Conservation (phyloP, 2,888 invertebrate species). For the Torymus tubicola region DNA sequence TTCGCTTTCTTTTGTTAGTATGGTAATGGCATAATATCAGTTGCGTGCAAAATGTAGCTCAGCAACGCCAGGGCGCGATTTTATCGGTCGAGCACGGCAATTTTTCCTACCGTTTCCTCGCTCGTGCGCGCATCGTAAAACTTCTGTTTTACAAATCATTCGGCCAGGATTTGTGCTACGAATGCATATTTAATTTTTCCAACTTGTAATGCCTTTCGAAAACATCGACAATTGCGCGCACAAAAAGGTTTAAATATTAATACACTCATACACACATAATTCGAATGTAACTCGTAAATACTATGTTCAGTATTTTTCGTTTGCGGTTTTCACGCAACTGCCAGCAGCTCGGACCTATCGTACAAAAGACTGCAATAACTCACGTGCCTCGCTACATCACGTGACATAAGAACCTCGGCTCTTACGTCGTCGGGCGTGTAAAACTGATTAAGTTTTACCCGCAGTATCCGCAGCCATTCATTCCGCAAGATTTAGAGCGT, state of each 20-base stretch:
- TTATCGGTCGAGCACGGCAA: slow-evolving; percentile 1
- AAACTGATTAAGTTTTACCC: slow-evolving; percentile 41
- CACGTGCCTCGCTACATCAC: background rate
- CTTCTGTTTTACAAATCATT: slow-evolving; percentile 32
- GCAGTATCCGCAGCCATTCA: slow-evolving; percentile 15
- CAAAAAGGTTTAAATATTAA: no score
- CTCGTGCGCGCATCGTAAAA: background rate
- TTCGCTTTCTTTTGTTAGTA: background rate
- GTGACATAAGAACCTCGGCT: slow-evolving; percentile 16
- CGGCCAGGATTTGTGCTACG: background rate
- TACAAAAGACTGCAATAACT: background rate
- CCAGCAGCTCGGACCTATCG: no score
- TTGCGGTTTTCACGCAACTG: no score
- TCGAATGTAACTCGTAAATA: no score
- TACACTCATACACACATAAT: no score
- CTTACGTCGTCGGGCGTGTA: slow-evolving; percentile 31
- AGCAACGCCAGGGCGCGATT: background rate
- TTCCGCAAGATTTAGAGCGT: slow-evolving; percentile 40
- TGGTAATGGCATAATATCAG: background rate
- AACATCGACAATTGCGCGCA: no score
- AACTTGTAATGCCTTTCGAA: no score
- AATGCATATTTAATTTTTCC: no score
- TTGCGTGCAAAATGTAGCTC: background rate
- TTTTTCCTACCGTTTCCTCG: slow-evolving; percentile 7
- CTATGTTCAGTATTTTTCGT: no score